phyloP scores from a whole-genome alignment of 2,888 invertebrate genomes.

The Aethes cnicana region DNA sequence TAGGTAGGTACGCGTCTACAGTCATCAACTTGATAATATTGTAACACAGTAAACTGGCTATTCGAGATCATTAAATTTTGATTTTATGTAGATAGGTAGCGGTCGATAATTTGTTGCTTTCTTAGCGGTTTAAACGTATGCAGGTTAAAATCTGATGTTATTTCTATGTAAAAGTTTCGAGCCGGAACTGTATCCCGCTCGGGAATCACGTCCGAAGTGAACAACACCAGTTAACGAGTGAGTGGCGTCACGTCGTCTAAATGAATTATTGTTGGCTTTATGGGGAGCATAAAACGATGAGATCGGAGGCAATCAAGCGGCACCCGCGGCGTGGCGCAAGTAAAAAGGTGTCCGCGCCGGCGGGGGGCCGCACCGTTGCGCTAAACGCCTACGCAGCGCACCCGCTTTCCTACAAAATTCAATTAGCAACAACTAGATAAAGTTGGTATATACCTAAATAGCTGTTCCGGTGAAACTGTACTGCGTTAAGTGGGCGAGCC shows the following conservation, averaged over 20 bases:
- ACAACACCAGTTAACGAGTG: constrained; percentile 75
- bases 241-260: constrained; percentile 81
- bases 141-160: constrained; percentile 37
- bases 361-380: constrained; percentile 69
- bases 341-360: constrained; percentile 76
- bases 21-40: constrained; percentile 32
- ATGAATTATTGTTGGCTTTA: constrained; percentile 83
- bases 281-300: constrained; percentile 80
- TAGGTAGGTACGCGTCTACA: no score
- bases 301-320: constrained; percentile 80
- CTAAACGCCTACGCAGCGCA: constrained; percentile 70
- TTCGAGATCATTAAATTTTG: constrained; percentile 33
- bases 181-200: constrained; percentile 44
- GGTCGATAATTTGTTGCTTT: constrained; percentile 30
- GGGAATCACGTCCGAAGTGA: constrained; percentile 54
- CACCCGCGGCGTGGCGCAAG: constrained; percentile 74
- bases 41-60: constrained; percentile 33
- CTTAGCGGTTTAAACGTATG: constrained; percentile 27
- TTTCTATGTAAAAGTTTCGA: constrained; percentile 42
- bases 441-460: constrained; percentile 50
- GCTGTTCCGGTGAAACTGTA: constrained; percentile 23
- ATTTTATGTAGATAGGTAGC: constrained; percentile 30
- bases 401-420: constrained; percentile 70
- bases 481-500: constrained; percentile 1
- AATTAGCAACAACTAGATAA: constrained; percentile 74